These are phyloP conservation scores for Chrysolina haemoptera DNA, from an alignment of 2,888 invertebrate species.

Conservation along the genomic window DNA sequence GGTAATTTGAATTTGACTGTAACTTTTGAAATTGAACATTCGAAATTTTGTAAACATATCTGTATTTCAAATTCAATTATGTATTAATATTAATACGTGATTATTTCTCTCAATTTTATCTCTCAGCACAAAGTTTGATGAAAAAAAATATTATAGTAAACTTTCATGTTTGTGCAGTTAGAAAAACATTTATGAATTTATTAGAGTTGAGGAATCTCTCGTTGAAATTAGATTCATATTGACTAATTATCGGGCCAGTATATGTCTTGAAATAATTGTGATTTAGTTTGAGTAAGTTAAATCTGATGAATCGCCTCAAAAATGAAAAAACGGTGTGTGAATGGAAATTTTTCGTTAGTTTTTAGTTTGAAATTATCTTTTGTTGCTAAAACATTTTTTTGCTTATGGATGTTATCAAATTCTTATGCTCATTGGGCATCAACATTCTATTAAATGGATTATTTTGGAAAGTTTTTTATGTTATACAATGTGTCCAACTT, in stretches of 20 bases:
- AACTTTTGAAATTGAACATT: too few species aligned
- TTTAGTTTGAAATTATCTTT: constrained; percentile 24
- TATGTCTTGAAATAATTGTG: constrained; percentile 23
- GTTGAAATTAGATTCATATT: neutral
- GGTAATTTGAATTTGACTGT: too few species aligned
- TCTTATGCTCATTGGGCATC: neutral
- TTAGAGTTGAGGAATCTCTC: neutral
- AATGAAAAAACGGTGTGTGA: constrained; percentile 34
- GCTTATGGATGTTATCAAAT: neutral
- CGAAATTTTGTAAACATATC: too few species aligned
- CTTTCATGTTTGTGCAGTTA: too few species aligned
- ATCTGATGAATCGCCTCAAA: neutral
- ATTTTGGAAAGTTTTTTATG: neutral
- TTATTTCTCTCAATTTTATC: too few species aligned
- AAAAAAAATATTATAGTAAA: too few species aligned
- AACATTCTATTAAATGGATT: neutral
- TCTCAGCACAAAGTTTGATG: too few species aligned
- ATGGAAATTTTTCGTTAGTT: constrained; percentile 23
- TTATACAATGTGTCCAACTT: constrained; percentile 9
- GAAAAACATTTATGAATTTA: neutral
- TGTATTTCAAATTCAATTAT: too few species aligned
- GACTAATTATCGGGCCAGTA: constrained; percentile 26
- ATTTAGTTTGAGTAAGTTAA: neutral
- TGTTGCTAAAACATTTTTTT: neutral
- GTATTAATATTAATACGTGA: too few species aligned